Conservation (phyloP, 64 coral and sea anemone species). For the Orbicella faveolata region DNA sequence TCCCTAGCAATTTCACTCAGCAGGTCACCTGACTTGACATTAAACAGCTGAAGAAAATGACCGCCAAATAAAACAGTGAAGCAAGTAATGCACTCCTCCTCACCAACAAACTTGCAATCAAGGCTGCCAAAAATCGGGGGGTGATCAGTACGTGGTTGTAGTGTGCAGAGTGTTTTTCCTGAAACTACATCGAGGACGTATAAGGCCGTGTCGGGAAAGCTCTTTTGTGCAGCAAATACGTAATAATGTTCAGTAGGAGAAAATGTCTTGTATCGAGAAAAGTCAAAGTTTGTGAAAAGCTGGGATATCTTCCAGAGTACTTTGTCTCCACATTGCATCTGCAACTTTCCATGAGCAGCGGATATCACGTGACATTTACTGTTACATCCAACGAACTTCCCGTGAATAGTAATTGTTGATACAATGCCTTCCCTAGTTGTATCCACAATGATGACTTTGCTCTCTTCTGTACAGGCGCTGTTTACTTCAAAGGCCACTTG, state of each 20-base stretch:
- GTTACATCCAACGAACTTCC: background rate
- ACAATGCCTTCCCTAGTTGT: background rate
- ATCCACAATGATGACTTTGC: background rate
- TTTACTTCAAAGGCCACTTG: background rate
- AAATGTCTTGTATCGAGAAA: background rate
- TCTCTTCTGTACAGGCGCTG: background rate
- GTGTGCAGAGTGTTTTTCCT: background rate
- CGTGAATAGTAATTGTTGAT: background rate
- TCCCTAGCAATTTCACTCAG: background rate
- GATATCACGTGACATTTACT: slow-evolving; percentile 1
- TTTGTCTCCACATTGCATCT: background rate
- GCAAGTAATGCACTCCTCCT: background rate
- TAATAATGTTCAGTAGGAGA: background rate
- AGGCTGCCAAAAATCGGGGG: background rate
- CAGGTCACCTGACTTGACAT: background rate
- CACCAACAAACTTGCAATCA: background rate
- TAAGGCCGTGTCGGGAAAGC: background rate
- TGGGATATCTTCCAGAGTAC: background rate
- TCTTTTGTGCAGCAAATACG: background rate
- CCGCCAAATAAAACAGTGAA: background rate
- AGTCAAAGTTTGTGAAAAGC: background rate
- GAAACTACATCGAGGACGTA: background rate
- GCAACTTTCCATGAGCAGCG: background rate
- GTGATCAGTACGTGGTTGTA: background rate
- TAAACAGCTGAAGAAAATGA: slow-evolving; percentile 1